Evolutionary conservation across 2,888 invertebrate genomes (phyloP).

Genomic region (Drosophila longiperda): DNA sequence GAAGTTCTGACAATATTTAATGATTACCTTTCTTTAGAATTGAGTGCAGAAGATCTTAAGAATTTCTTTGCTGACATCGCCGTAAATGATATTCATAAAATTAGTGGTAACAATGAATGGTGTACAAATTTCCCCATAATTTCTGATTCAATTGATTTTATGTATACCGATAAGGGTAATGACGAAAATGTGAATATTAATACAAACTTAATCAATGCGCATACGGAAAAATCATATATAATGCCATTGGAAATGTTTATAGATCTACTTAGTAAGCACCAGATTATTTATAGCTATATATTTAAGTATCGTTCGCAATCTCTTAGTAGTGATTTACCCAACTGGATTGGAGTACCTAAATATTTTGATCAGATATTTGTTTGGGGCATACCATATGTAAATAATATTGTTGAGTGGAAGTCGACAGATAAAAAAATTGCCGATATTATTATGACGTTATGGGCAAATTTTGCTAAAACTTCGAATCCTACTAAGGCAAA

Average conservation of each 20-base stretch:
- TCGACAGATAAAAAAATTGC: conserved; percentile 91
- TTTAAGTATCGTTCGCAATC: conserved; percentile 91
- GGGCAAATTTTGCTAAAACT: conserved; percentile 91
- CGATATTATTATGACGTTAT: conserved; percentile 92
- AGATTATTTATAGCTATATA: conserved; percentile 89
- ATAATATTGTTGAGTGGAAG: conserved; percentile 89
- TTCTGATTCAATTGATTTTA: conserved; percentile 91
- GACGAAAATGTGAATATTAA: conserved; percentile 87
- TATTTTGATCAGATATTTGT: conserved; percentile 92
- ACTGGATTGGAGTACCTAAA: conserved; percentile 93
- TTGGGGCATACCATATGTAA: conserved; percentile 92
- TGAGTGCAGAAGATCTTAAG: conserved; percentile 86
- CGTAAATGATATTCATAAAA: conserved; percentile 86
- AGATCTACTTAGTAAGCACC: conserved; percentile 87
- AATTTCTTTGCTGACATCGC: conserved; percentile 88
- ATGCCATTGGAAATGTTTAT: conserved; percentile 90
- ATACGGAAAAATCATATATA: conserved; percentile 91
- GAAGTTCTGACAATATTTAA: conserved; percentile 89
- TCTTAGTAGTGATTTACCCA: conserved; percentile 88
- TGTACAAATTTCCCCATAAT: conserved; percentile 88
- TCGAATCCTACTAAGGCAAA: conserved; percentile 90
- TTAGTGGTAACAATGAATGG: conserved; percentile 86
- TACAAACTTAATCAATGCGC: conserved; percentile 89
- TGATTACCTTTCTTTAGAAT: conserved; percentile 87
- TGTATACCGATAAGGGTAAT: conserved; percentile 88